Conservation (phyloP, 2,113 vertebrate genomes). For the Rhizomys pruinosus region DNA sequence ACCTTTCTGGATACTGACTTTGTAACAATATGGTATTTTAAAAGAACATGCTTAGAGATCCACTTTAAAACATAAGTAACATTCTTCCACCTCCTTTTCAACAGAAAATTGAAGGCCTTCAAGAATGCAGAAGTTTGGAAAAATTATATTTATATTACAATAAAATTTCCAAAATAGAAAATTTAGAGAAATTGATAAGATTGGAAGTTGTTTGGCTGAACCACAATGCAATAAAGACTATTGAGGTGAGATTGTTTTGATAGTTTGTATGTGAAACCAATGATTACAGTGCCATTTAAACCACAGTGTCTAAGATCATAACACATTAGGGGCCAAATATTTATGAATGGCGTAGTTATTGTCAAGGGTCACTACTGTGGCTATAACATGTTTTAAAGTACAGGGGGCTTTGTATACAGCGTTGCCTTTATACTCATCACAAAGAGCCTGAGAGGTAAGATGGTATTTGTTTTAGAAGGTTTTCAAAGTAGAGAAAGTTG, state of each 20-base stretch:
- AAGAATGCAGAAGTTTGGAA: constrained; percentile 86
- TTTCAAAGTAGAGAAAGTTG: background rate
- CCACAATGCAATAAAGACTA: constrained; percentile 88
- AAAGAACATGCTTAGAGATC: constrained; percentile 23
- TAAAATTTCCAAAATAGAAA: constrained; percentile 88
- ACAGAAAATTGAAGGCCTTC: constrained; percentile 88
- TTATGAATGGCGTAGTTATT: constrained; percentile 7
- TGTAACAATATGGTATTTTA: constrained; percentile 50
- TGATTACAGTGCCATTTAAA: constrained; percentile 29
- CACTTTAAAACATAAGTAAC: constrained; percentile 41
- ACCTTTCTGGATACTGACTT: constrained; percentile 34
- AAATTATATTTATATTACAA: constrained; percentile 91
- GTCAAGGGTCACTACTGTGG: background rate
- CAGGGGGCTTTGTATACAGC: background rate
- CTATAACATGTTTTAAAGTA: background rate
- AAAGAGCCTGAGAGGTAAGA: background rate
- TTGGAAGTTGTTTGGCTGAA: constrained; percentile 89
- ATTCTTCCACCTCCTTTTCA: constrained; percentile 2
- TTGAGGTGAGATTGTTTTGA: constrained; percentile 85
- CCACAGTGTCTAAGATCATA: background rate
- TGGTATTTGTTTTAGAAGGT: background rate
- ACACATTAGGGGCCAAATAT: constrained; percentile 1
- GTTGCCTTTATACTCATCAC: background rate
- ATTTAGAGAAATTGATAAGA: constrained; percentile 85
- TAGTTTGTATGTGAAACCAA: constrained; percentile 35